Evolutionary conservation across 2,113 vertebrate genomes (phyloP).

Genomic region (Penelope pileata): DNA sequence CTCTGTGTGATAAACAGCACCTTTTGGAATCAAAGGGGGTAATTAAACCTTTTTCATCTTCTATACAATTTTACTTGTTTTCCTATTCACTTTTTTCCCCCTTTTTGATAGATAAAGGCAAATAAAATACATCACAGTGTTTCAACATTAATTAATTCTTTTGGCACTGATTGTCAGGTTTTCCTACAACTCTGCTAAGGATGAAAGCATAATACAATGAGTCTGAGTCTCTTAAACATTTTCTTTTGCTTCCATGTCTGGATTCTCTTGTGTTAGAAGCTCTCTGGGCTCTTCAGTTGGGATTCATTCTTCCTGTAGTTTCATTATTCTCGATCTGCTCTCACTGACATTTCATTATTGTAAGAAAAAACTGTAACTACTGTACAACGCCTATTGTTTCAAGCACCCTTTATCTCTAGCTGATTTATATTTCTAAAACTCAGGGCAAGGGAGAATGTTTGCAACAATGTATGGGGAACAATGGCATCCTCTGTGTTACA

Average conservation of each 20-base stretch:
- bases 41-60: not conserved
- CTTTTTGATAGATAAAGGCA: not conserved
- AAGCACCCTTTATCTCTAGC: not conserved
- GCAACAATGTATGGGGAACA: constrained; percentile 15
- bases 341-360: not conserved
- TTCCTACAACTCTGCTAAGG: not conserved
- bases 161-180: not conserved
- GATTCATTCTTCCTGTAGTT: not conserved
- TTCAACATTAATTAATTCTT: not conserved
- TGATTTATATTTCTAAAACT: constrained; percentile 12
- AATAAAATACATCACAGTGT: not conserved
- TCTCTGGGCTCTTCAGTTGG: not conserved
- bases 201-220: not conserved
- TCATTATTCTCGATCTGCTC: not conserved
- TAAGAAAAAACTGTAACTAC: not conserved
- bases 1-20: not conserved
- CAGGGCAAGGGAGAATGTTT: not conserved
- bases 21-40: not conserved
- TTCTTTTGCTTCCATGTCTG: not conserved
- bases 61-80: not conserved
- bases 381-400: not conserved
- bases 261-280: not conserved
- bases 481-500: constrained; percentile 34
- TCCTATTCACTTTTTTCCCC: not conserved
- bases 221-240: not conserved